A percentile compares a stretch with the other conserved stretches of the same genome.
Conservation (phyloP, 1,140 invertebrate genomes). For the Eufriesea mexicana region DNA sequence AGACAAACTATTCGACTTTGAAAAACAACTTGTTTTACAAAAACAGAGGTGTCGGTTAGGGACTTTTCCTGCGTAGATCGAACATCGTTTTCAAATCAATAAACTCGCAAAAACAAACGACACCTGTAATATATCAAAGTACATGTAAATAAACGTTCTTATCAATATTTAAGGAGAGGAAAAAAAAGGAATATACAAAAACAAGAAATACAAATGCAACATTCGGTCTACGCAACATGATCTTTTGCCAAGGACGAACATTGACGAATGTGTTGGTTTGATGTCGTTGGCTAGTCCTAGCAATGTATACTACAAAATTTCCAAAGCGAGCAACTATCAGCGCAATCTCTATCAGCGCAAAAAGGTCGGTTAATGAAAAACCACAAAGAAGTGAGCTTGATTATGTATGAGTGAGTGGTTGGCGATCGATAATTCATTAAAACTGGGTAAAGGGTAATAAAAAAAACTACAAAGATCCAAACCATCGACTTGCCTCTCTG, state of each 20-base stretch:
- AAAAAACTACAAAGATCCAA: conserved; percentile 82
- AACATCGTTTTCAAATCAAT: conserved; percentile 13
- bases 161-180: background rate
- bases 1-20: conserved; percentile 35
- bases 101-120: background rate
- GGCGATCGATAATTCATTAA: conserved; percentile 68
- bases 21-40: conserved; percentile 41
- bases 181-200: background rate
- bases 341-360: conserved; percentile 74
- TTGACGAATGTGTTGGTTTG: conserved; percentile 58
- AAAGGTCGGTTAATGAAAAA: conserved; percentile 78
- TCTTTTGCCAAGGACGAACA: conserved; percentile 34
- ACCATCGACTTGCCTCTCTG: conserved; percentile 83
- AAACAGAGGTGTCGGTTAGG: background rate
- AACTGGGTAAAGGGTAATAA: conserved; percentile 64
- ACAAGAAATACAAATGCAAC: background rate
- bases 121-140: no score
- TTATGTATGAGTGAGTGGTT: conserved; percentile 73
- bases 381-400: conserved; percentile 69
- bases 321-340: conserved; percentile 79
- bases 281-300: conserved; percentile 72
- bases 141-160: background rate
- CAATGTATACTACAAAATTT: conserved; percentile 71
- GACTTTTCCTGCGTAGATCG: conserved; percentile 51
- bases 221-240: conserved; percentile 59